A percentile compares a stretch with the other conserved stretches of the same genome.
Conservation (phyloP, 1,140 invertebrate species). For the Camponotus pennsylvanicus region DNA sequence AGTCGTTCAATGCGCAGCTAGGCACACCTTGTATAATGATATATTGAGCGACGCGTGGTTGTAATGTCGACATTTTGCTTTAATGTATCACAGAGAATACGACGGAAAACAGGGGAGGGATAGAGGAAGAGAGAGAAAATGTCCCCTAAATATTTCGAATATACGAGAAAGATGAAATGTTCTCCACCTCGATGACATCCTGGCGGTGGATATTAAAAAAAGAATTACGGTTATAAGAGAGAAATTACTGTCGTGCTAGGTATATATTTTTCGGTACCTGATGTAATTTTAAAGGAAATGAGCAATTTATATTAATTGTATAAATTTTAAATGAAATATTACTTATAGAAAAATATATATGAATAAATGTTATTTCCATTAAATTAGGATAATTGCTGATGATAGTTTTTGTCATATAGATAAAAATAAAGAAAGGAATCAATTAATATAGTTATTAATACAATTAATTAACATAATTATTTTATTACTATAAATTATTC, state of each 20-base stretch:
- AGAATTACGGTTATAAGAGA: slow-evolving; percentile 34
- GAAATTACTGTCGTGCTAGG: background rate
- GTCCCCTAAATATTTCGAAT: slow-evolving; percentile 49
- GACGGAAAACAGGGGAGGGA: background rate
- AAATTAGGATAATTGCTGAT: background rate
- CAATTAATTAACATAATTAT: background rate
- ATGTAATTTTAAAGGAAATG: background rate
- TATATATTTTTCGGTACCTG: slow-evolving; percentile 7
- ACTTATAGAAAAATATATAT: background rate
- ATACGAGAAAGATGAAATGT: slow-evolving; percentile 26
- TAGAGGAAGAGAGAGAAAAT: background rate
- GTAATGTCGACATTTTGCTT: slow-evolving; percentile 60
- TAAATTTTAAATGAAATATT: background rate
- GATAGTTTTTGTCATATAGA: background rate
- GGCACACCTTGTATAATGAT: slow-evolving; percentile 36
- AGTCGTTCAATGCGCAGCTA: slow-evolving; percentile 10
- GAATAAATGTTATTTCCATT: background rate
- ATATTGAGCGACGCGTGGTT: slow-evolving; percentile 55
- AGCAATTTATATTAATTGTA: slow-evolving; percentile 1
- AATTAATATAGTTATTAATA: background rate
- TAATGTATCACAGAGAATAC: slow-evolving; percentile 38
- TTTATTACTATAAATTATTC: slow-evolving; percentile 15
- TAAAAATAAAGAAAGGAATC: background rate
- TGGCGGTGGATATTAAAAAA: slow-evolving; percentile 36
- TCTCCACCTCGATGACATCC: slow-evolving; percentile 20